Base-by-base conservation (phyloP, 2,113 vertebrate genomes). In the Otolemur garnettii region DNA sequence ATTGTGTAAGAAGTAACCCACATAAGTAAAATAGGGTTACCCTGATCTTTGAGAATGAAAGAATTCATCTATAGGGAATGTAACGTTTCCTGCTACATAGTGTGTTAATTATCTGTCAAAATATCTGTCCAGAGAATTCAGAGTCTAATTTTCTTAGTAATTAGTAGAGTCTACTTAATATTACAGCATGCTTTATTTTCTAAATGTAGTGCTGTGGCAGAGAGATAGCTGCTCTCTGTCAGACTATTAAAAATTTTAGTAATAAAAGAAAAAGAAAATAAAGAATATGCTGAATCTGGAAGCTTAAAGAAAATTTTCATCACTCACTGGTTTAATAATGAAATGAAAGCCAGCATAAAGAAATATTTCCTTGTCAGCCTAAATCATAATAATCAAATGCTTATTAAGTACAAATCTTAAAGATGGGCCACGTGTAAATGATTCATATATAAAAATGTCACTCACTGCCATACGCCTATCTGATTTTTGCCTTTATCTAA, bases 101-200 rank as follows among this genome's bases (percentile, higher is more conserved):
- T 82, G 3, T 87, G 68, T 96, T 92, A 97, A 92, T 88, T 95
- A 96, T 59, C 82, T 79, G 77, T 91, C 93, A 97, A 35, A 86
- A 94, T 35, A 87, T 57, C 38, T 98, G 1, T 71, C 94, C 96
- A 75, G 97, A 94, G 60, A 90, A 88, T 95, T 92, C 55, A 88
- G 66, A 97, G 62, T 3, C 7, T 30, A 90, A 45, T 26, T 97
- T 83, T 92, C 68, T 75, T 96, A 95, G 97, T 79, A 42, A 97
- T 85, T 74, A 68, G 93, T 90, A 89, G 60, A 7, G 12, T 94
- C 74, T 97, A 38, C 79, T 88, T 95, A 97, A 93, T 83, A 95
- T 91, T 85, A 74, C 2, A 82, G 57, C 50, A 82, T 11, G 7
- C 3, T 42, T 68, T 93, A 91, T 81, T 81, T 79, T 75, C 94